Conservation (phyloP, 2,113 vertebrate genomes). For the Hassar affinis region DNA sequence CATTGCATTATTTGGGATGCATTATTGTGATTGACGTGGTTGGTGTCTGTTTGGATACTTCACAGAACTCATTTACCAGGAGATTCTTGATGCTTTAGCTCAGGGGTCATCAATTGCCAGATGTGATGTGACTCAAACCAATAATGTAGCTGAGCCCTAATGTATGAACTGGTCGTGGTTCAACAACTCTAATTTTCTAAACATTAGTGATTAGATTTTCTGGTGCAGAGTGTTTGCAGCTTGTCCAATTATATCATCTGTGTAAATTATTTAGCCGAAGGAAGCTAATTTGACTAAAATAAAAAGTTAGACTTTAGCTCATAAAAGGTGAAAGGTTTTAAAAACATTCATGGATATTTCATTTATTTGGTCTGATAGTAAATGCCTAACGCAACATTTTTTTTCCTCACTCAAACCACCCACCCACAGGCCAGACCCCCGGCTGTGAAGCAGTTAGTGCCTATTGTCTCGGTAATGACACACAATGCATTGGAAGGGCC, state of each 20-base stretch:
- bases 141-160: neutral
- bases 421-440: too few relatives aligned
- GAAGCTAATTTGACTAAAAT: neutral
- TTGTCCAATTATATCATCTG: neutral
- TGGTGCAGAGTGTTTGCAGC: neutral
- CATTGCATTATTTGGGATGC: too few relatives aligned
- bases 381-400: too few relatives aligned
- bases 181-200: neutral
- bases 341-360: neutral
- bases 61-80: neutral
- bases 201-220: neutral
- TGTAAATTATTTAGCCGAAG: neutral
- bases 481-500: too few relatives aligned
- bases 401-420: too few relatives aligned
- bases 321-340: neutral
- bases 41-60: neutral
- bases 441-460: too few relatives aligned
- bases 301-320: neutral
- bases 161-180: neutral
- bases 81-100: conserved; percentile 1
- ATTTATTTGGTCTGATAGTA: neutral
- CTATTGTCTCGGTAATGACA: too few relatives aligned
- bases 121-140: too few relatives aligned
- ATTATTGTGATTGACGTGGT: neutral
- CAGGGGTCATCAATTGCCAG: neutral